Evolutionary conservation across 2,113 vertebrate species (phyloP), one percentile per base, ranked within the genome.

Genomic region (Lontra canadensis): DNA sequence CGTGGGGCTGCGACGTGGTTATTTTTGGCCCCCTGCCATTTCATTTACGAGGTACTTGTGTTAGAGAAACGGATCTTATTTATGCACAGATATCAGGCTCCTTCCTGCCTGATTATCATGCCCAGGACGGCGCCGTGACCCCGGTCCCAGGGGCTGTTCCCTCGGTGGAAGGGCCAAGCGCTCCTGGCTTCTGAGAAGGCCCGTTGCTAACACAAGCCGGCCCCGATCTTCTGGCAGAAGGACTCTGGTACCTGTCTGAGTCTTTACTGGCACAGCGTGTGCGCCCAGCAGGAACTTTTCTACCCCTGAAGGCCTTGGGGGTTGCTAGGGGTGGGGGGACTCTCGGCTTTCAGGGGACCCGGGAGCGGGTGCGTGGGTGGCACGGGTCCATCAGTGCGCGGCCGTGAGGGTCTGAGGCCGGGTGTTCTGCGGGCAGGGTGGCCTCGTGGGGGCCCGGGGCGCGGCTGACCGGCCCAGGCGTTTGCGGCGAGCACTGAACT

Each of bases 11-110:
- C 1, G 0, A 49, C 57, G 0, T 0, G 61, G 63, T 69, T 92
- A 63, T 44, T 88, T 86, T 44, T 96, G 93, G 92, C 92, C 11
- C 81, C 49, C 42, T 78, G 90, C 94, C 95, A 82, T 88, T 91
- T 92, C 93, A 31, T 89, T 87, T 92, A 82, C 0, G 18, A 92
- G 97, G 73, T 65, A 57, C 94, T 98, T 93, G 90, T 34, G 21
- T 97, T 74, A 97, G 90, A 95, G 86, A 97, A 95, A 92, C 83
- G 65, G 69, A 94, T 92, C 83, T 94, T 80, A 7, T 90, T 74
- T 67, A 20, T 47, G 49, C 78, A 31, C 57, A 79, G 81, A 69
- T 55, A 84, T 20, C 86, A 63, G 42, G 52, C 71, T 95, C 76
- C 61, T 94, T 97, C 95, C 92, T 67, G 2, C 14, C 52, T 55